A percentile compares a stretch with the other conserved stretches of the same genome.
These are phyloP conservation scores for Dryoscopus gambensis DNA, from an alignment of 2,113 vertebrate genomes.

Conservation along the genomic window DNA sequence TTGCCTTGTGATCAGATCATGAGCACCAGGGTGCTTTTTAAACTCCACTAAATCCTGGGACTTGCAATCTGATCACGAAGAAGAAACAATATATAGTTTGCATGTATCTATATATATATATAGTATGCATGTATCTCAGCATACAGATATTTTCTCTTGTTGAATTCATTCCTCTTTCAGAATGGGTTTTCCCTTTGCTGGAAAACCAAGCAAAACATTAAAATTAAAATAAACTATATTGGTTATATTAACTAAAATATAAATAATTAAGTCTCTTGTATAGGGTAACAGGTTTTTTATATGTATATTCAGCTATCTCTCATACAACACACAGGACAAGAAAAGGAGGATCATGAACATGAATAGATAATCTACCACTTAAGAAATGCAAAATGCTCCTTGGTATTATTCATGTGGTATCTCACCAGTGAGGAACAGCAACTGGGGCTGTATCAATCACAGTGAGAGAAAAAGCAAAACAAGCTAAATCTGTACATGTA, in stretches of 20 bases:
- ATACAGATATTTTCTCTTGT: background rate
- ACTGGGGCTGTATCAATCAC: background rate
- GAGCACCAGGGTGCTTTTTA: background rate
- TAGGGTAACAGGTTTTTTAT: background rate
- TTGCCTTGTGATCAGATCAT: background rate
- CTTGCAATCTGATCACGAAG: background rate
- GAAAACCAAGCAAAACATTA: background rate
- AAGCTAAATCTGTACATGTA: background rate
- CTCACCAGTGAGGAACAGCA: background rate
- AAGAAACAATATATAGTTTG: background rate
- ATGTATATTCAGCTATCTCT: background rate
- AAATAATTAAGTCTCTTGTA: background rate
- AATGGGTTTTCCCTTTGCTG: background rate
- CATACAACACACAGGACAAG: background rate
- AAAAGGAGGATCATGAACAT: background rate
- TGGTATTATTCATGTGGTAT: background rate
- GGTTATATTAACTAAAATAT: background rate
- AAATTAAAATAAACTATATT: background rate
- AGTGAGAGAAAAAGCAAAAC: background rate
- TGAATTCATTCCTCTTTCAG: background rate
- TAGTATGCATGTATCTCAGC: background rate
- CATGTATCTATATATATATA: no score
- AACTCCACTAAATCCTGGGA: background rate
- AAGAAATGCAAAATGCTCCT: background rate
- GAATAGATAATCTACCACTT: background rate